Percentiles rank a stretch among this genome's conserved stretches.
Evolutionary conservation across 2,113 vertebrate species (phyloP).

Genomic region (Halcyon malimbica): DNA sequence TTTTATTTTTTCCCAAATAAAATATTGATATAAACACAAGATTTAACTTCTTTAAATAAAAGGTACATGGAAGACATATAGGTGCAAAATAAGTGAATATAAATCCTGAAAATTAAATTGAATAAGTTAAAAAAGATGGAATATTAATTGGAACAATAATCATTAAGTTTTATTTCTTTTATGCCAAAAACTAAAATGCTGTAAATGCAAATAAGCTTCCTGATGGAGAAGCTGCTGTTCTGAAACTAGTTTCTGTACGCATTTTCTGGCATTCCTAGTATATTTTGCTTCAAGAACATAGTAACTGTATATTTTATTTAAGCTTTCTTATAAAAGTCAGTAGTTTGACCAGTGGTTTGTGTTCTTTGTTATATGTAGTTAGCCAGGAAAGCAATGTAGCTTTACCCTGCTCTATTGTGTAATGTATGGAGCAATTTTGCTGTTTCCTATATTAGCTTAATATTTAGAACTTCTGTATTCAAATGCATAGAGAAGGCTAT

Average conservation of each 20-base stretch:
- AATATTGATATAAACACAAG: not conserved
- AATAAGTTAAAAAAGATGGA: not conserved
- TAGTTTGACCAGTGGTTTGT: not conserved
- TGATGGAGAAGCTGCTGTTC: not conserved
- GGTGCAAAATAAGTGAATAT: not conserved
- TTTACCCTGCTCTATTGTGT: not conserved
- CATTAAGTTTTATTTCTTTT: not conserved
- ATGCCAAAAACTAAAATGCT: not conserved
- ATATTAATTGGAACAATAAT: not conserved
- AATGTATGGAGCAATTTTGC: not conserved
- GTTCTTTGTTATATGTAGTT: not conserved
- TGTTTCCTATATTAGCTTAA: not conserved
- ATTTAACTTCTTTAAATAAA: not conserved
- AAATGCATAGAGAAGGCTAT: not conserved
- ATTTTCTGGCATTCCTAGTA: not conserved
- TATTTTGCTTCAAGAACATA: not conserved
- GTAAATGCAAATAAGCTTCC: not conserved
- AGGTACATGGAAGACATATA: not conserved
- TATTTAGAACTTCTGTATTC: not conserved
- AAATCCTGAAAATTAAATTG: not conserved
- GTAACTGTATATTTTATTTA: not conserved
- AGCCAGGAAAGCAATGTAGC: not conserved
- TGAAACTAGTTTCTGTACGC: not conserved
- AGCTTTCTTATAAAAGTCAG: not conserved
- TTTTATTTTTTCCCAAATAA: not conserved